phyloP scores from a whole-genome alignment of 2,113 vertebrate species.

The Epinephelus lanceolatus region DNA sequence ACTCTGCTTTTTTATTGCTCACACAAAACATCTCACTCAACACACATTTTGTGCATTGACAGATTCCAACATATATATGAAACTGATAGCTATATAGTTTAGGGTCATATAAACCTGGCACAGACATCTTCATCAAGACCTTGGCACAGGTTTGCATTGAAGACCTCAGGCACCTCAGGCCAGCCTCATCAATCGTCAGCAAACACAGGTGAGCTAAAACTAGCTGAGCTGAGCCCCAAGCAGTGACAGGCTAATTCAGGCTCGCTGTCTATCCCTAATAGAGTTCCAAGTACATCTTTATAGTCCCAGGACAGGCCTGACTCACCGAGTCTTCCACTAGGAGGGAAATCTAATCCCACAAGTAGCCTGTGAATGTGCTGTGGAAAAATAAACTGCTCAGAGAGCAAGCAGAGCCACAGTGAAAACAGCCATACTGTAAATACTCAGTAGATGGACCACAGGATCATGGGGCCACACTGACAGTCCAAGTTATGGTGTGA shows the following conservation, averaged over 20 bases:
- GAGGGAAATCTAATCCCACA: constrained; percentile 64
- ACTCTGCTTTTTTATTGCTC: background rate
- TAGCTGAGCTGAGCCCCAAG: constrained; percentile 32
- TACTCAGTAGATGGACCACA: constrained; percentile 57
- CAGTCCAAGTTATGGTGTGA: constrained; percentile 30
- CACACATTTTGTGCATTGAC: background rate
- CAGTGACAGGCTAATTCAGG: constrained; percentile 56
- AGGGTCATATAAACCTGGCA: constrained; percentile 21
- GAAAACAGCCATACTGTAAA: constrained; percentile 71
- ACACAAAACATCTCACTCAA: background rate
- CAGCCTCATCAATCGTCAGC: constrained; percentile 58
- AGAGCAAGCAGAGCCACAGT: constrained; percentile 50
- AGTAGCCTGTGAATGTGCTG: constrained; percentile 63
- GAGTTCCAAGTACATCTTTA: constrained; percentile 68
- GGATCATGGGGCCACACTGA: constrained; percentile 31
- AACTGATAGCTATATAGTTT: background rate
- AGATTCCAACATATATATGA: constrained; percentile 4
- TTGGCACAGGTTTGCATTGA: constrained; percentile 36
- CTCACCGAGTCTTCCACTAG: constrained; percentile 43
- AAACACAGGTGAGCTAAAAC: constrained; percentile 56
- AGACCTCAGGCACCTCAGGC: constrained; percentile 43
- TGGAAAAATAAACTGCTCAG: constrained; percentile 72
- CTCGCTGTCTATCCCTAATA: constrained; percentile 43
- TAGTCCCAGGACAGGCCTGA: constrained; percentile 58
- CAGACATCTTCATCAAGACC: constrained; percentile 26